Conservation (phyloP, 2,797 vertebrate genomes). For the Trachurus trachurus region DNA sequence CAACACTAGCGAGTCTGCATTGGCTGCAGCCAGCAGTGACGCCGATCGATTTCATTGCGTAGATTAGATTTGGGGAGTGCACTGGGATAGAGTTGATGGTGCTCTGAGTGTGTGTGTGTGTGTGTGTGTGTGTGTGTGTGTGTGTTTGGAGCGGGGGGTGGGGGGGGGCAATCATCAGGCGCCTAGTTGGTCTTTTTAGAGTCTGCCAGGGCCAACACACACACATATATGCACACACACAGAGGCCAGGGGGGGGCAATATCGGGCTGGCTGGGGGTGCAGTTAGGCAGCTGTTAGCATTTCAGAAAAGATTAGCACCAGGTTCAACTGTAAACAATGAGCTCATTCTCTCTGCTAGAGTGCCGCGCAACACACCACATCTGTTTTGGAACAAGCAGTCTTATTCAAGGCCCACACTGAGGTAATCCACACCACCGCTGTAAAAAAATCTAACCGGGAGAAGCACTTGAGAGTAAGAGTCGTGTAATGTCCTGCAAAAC, state of each 20-base stretch:
- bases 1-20: slow-evolving; percentile 44
- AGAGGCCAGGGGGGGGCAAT: slow-evolving; percentile 9
- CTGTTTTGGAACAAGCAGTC: slow-evolving; percentile 81
- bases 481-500: slow-evolving; percentile 27
- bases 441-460: slow-evolving; percentile 54
- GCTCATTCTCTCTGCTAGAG: slow-evolving; percentile 81
- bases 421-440: slow-evolving; percentile 66
- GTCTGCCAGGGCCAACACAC: slow-evolving; percentile 59
- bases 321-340: slow-evolving; percentile 86
- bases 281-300: slow-evolving; percentile 84
- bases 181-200: slow-evolving; percentile 66
- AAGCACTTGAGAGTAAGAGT: slow-evolving; percentile 40
- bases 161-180: slow-evolving; percentile 60
- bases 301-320: slow-evolving; percentile 85
- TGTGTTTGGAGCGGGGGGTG: too few relatives aligned
- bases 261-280: slow-evolving; percentile 66
- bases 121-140: slow-evolving; percentile 1
- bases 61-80: slow-evolving; percentile 76
- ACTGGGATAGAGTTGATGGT: slow-evolving; percentile 57
- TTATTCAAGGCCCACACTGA: slow-evolving; percentile 78
- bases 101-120: slow-evolving; percentile 34
- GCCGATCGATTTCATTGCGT: slow-evolving; percentile 66
- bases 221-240: slow-evolving; percentile 31
- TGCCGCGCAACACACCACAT: slow-evolving; percentile 77
- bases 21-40: slow-evolving; percentile 40